These are phyloP conservation scores for Caenorhabditis remanei DNA, from an alignment of 1,140 invertebrate species.

Conservation along the genomic window DNA sequence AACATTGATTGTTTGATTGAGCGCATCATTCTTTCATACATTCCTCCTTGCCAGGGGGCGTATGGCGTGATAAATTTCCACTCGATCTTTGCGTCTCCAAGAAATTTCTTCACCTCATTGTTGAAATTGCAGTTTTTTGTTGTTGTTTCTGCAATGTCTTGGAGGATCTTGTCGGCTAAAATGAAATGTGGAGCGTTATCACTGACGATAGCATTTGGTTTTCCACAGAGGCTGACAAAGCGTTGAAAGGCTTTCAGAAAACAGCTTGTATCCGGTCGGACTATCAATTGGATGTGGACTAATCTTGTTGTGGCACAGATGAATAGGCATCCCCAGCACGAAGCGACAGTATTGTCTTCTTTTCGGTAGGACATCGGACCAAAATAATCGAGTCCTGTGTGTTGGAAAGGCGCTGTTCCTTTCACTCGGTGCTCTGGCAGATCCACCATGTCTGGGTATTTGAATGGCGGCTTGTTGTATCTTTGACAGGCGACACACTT, in stretches of 20 bases:
- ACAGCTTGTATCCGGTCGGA: background rate
- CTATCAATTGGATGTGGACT: conserved; percentile 43
- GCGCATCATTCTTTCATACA: no score
- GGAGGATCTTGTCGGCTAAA: background rate
- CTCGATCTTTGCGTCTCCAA: no score
- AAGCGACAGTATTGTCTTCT: background rate
- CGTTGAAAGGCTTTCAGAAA: conserved; percentile 45
- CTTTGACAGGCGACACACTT: conserved; percentile 40
- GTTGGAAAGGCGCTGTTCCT: conserved; percentile 5
- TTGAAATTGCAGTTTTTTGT: background rate
- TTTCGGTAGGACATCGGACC: conserved; percentile 28
- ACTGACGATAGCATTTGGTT: background rate
- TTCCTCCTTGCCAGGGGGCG: no score
- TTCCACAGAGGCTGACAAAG: background rate
- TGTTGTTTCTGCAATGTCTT: background rate
- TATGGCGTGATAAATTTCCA: no score
- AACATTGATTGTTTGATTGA: no score
- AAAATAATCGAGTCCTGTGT: conserved; percentile 53
- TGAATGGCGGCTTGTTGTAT: conserved; percentile 21
- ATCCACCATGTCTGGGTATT: conserved; percentile 18
- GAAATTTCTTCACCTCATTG: no score
- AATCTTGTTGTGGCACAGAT: conserved; percentile 49
- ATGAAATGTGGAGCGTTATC: conserved; percentile 54
- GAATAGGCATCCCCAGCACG: conserved; percentile 15
- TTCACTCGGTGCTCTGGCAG: conserved; percentile 11